Base-by-base conservation (phyloP, 2,888 invertebrate genomes). In the Harpagoxenus sublaevis region DNA sequence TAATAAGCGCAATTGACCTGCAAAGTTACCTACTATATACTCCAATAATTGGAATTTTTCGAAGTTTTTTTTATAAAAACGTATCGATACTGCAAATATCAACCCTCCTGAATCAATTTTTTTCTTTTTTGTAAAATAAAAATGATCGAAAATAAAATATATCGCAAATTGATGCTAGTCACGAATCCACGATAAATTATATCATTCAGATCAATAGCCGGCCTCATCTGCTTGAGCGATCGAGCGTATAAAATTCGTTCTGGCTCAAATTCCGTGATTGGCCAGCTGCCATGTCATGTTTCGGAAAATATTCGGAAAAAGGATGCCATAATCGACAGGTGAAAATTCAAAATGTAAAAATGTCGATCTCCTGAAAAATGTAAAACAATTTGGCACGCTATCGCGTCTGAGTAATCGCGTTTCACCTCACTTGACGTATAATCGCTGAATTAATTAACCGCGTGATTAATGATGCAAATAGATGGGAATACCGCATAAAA, bases 221-320 rank as follows among this genome's bases (percentile, higher is more conserved):
- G 73, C 2, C 73, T 60, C 73, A 81, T 81, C 57, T 81, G 42
- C 79, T 71, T 18, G 73, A 81, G 45, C 71, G 79, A 23, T 73
- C 57, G 60, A 60, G 45, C 79, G 60, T 73, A 48, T 79, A 35
- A 73, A 48, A 73, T 60, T 71, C 73, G 18, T 71, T 45, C 73
- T 39, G 57, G 18, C 60, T 39, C 23, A 73, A 73, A 81, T 60
- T 51, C 23, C 48, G 28, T 60, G 60, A 81, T 60, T 79, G 79
- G 79, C 73, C 12, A 28, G 12, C 12, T 81, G 79, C 73, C 60
- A 81, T 39, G 57, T 73, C 39, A 81, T 48, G 60, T 48, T 39
- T 73, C 23, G 73, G 4, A 35, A 81, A 73, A 73, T 5, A 71
- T 79, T 73, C 0, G 12, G 0, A 42, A 74, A 31, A 35, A 35